A percentile compares a stretch with the other conserved stretches of the same genome.
Conservation (phyloP, 1,140 invertebrate species). For the Drosophila azteca region DNA sequence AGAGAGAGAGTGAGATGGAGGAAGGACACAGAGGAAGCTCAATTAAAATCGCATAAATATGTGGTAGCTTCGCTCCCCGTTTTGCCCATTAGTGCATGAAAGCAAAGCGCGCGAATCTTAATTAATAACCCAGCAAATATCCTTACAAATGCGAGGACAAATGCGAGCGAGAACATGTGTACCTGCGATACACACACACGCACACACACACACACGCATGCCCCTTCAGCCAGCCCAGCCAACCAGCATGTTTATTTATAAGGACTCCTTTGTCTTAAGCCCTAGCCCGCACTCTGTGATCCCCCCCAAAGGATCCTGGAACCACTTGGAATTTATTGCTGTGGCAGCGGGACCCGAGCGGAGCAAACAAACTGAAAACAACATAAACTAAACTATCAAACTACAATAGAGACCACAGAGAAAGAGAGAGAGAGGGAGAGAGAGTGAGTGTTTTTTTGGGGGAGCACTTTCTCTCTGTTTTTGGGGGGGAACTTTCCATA, state of each 20-base stretch:
- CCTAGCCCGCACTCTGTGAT: too few species aligned
- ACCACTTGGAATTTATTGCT: constrained; percentile 40
- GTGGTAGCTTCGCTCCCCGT: constrained; percentile 16
- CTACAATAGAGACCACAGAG: constrained; percentile 31
- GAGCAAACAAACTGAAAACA: constrained; percentile 36
- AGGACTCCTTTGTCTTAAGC: not conserved
- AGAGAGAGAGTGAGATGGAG: not conserved
- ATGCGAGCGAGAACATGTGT: constrained; percentile 37
- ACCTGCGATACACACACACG: constrained; percentile 24
- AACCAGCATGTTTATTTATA: constrained; percentile 63
- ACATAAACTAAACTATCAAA: constrained; percentile 61
- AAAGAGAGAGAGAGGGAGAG: not conserved
- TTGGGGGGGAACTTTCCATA: too few species aligned
- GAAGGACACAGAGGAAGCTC: not conserved
- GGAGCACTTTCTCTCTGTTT: too few species aligned
- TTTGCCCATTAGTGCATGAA: constrained; percentile 51
- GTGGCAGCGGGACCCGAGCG: constrained; percentile 3
- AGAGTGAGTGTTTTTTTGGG: too few species aligned
- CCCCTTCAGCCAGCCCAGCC: not conserved
- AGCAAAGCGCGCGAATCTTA: constrained; percentile 37
- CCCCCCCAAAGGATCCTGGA: not conserved
- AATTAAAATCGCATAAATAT: constrained; percentile 68
- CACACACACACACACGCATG: constrained; percentile 21
- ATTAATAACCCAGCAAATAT: constrained; percentile 54
- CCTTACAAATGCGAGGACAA: constrained; percentile 40